These are phyloP conservation scores for Papilio machaon DNA, from an alignment of 1,140 invertebrate species.

Conservation along the genomic window DNA sequence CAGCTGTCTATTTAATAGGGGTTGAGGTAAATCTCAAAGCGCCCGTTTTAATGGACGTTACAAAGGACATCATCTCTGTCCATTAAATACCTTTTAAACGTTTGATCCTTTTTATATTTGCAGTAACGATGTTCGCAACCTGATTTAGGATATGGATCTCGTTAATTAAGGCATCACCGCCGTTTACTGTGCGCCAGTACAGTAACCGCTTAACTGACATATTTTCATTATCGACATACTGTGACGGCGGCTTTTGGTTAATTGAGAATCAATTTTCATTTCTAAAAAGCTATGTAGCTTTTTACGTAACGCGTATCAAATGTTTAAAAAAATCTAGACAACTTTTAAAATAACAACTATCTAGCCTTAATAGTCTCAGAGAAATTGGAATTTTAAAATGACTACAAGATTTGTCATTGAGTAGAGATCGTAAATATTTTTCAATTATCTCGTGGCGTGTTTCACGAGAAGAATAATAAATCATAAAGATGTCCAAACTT, in stretches of 20 bases:
- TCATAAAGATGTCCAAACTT: constrained; percentile 65
- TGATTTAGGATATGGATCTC: constrained; percentile 60
- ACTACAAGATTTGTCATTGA: background rate
- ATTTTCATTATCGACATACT: background rate
- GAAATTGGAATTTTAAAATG: background rate
- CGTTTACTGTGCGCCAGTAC: constrained; percentile 41
- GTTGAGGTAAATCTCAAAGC: constrained; percentile 75
- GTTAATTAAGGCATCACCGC: constrained; percentile 64
- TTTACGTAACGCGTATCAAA: too few species aligned
- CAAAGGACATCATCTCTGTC: constrained; percentile 77
- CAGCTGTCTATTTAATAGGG: constrained; percentile 57
- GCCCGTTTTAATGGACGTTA: constrained; percentile 75
- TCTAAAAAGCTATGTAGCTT: too few species aligned
- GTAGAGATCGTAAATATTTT: constrained; percentile 49
- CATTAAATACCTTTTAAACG: constrained; percentile 81
- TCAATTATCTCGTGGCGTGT: constrained; percentile 53
- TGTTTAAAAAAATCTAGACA: too few species aligned
- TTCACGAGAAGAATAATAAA: constrained; percentile 60
- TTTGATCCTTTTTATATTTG: constrained; percentile 82
- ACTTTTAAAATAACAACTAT: too few species aligned
- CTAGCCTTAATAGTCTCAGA: too few species aligned
- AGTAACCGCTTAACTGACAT: constrained; percentile 31
- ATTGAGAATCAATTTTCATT: constrained; percentile 42
- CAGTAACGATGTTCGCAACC: constrained; percentile 68
- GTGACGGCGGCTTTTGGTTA: background rate